These are phyloP conservation scores for Betta splendens DNA, from an alignment of 2,797 vertebrate genomes.

Conservation along the genomic window DNA sequence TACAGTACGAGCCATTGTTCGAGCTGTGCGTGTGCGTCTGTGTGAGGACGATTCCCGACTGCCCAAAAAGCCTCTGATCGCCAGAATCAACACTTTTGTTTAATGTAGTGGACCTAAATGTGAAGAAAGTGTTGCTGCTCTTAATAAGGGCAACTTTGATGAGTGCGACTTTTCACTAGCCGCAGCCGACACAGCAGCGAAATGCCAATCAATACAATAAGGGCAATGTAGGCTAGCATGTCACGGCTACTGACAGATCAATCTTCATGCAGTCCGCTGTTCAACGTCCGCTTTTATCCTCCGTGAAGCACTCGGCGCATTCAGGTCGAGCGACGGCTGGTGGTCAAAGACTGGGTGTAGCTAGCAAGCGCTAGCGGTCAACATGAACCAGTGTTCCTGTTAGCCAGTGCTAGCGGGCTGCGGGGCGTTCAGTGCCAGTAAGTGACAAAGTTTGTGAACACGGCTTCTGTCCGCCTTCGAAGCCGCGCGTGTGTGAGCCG, in stretches of 20 bases:
- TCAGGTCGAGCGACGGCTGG: constrained; percentile 42
- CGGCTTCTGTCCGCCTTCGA: not conserved
- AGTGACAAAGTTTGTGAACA: constrained; percentile 33
- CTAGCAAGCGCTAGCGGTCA: constrained; percentile 70
- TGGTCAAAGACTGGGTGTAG: constrained; percentile 70
- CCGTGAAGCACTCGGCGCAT: constrained; percentile 23
- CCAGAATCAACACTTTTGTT: not conserved
- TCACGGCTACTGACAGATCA: constrained; percentile 48
- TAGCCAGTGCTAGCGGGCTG: constrained; percentile 40
- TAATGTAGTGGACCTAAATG: constrained; percentile 1
- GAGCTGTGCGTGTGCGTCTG: constrained; percentile 48
- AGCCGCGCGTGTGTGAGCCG: not conserved
- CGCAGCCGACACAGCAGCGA: constrained; percentile 55
- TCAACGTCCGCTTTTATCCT: constrained; percentile 27
- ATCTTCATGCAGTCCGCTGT: constrained; percentile 25
- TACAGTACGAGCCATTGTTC: constrained; percentile 74
- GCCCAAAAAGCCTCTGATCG: constrained; percentile 24
- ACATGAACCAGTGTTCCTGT: constrained; percentile 40
- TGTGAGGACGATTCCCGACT: constrained; percentile 5
- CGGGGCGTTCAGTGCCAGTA: not conserved
- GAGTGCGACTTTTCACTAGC: constrained; percentile 35
- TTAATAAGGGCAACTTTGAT: constrained; percentile 30
- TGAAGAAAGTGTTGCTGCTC: constrained; percentile 23
- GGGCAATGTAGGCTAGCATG: constrained; percentile 46
- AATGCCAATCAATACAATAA: constrained; percentile 47